Conservation (phyloP, 2,888 invertebrate genomes). For the Odontocolon sp. region DNA sequence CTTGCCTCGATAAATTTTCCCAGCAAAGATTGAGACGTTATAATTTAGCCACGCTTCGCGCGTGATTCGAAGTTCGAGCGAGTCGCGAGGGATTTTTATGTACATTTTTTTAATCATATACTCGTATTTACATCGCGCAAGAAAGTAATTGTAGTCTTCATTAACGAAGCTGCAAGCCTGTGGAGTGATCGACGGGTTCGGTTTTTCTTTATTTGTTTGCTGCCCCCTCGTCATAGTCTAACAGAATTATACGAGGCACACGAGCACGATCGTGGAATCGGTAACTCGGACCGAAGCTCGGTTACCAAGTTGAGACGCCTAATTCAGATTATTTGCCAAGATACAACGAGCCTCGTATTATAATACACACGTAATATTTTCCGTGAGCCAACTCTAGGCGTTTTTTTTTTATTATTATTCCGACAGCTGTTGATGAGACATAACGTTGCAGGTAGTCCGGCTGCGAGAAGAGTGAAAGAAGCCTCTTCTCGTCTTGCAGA, state of each 20-base stretch:
- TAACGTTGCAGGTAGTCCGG: neutral
- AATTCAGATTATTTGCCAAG: slow-evolving; percentile 24
- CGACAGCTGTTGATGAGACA: neutral
- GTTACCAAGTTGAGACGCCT: neutral
- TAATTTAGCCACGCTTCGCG: neutral
- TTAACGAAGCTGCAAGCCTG: slow-evolving; percentile 31
- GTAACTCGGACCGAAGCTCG: neutral
- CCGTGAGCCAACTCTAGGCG: slow-evolving; percentile 4
- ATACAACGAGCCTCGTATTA: slow-evolving; percentile 5
- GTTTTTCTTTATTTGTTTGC: neutral
- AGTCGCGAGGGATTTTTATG: neutral
- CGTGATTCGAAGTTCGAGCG: neutral
- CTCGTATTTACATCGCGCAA: neutral
- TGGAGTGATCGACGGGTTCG: neutral
- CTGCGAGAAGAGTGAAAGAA: slow-evolving; percentile 15
- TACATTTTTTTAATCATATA: neutral
- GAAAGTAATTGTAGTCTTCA: slow-evolving; percentile 49
- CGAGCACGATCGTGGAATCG: neutral
- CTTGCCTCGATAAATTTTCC: neutral
- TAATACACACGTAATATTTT: slow-evolving; percentile 11
- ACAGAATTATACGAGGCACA: neutral
- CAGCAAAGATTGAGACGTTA: neutral
- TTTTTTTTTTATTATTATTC: slow-evolving; percentile 11
- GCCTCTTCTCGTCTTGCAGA: neutral
- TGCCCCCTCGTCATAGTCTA: neutral